Evolutionary conservation across 2,888 invertebrate genomes (phyloP).

Genomic region (Scaptomyza caliginosa): DNA sequence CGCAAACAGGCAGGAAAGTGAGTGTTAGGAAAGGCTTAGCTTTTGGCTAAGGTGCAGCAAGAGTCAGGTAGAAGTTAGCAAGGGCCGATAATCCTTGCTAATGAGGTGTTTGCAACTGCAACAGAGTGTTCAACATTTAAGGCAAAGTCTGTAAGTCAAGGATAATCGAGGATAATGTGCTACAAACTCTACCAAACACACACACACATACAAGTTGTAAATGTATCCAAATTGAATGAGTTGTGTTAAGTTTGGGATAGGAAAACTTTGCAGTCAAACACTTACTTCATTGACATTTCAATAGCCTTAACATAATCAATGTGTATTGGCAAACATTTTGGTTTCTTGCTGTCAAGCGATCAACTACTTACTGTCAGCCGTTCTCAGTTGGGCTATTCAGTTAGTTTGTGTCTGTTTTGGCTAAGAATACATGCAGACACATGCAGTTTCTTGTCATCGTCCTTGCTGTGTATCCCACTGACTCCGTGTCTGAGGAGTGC

Average conservation of each 20-base stretch:
- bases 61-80: conserved; percentile 53
- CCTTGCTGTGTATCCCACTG: conserved; percentile 57
- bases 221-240: conserved; percentile 41
- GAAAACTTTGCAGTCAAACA: too few species aligned
- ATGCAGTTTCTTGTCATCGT: conserved; percentile 29
- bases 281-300: background rate
- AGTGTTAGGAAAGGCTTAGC: conserved; percentile 72
- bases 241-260: background rate
- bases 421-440: background rate
- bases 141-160: conserved; percentile 81
- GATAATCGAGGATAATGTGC: conserved; percentile 65
- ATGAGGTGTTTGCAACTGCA: conserved; percentile 67
- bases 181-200: background rate
- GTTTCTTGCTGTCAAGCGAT: conserved; percentile 59
- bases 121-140: conserved; percentile 8
- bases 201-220: background rate
- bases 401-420: background rate
- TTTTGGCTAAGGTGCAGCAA: conserved; percentile 33
- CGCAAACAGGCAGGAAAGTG: conserved; percentile 67
- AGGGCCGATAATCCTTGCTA: conserved; percentile 74
- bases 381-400: conserved; percentile 16
- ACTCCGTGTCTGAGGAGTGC: conserved; percentile 35
- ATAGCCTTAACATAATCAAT: conserved; percentile 5
- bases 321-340: conserved; percentile 79
- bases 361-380: conserved; percentile 55